A percentile compares a stretch with the other conserved stretches of the same genome.
Evolutionary conservation across 2,797 vertebrate species (phyloP).

Genomic region (Nasua narica): DNA sequence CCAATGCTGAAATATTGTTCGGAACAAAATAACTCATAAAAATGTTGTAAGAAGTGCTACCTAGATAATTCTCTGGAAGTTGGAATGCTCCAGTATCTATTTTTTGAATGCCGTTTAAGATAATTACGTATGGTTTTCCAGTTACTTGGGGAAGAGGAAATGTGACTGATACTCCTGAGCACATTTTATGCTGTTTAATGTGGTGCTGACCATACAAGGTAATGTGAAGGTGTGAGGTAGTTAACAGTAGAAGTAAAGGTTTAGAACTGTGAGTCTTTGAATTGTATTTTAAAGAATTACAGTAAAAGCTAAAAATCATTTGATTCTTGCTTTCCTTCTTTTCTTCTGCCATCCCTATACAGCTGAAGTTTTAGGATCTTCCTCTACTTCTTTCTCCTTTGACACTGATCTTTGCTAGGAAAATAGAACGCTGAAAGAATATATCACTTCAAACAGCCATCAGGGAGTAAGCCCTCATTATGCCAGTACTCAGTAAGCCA

Average conservation of each 20-base stretch:
- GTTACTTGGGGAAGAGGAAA: not conserved
- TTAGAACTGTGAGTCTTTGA: not conserved
- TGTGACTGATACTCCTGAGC: not conserved
- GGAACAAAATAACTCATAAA: not conserved
- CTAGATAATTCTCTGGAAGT: constrained; percentile 15
- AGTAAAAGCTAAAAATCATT: not conserved
- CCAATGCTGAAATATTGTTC: not conserved
- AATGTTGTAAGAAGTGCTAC: not conserved
- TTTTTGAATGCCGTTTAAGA: not conserved
- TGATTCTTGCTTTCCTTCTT: not conserved
- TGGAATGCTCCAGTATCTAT: not conserved
- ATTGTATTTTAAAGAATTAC: not conserved
- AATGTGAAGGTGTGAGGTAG: not conserved
- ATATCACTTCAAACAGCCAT: constrained; percentile 72
- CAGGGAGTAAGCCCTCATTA: constrained; percentile 77
- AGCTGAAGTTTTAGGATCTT: not conserved
- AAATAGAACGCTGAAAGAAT: constrained; percentile 59
- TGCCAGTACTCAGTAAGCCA: constrained; percentile 76
- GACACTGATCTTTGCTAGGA: constrained; percentile 36
- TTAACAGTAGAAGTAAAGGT: not conserved
- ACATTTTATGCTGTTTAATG: not conserved
- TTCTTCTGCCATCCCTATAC: not conserved
- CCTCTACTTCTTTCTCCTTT: constrained; percentile 38
- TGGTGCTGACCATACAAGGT: not conserved
- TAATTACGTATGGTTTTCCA: constrained; percentile 27